Evolutionary conservation across 2,113 vertebrate genomes (phyloP).

Genomic region (Furnarius figulus): DNA sequence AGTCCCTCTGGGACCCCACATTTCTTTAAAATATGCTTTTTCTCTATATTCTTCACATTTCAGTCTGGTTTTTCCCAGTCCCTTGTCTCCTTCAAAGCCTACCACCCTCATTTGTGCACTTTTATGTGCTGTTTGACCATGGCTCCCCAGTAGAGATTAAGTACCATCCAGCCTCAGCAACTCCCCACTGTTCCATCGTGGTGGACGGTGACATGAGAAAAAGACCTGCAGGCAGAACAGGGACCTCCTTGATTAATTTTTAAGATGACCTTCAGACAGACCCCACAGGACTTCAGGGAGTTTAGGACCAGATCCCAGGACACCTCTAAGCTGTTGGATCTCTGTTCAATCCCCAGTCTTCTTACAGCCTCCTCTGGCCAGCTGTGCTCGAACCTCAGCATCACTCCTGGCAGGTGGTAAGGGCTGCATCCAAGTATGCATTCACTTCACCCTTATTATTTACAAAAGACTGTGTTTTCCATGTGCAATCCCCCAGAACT

Average conservation of each 20-base stretch:
- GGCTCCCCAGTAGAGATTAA: background rate
- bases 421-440: background rate
- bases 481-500: background rate
- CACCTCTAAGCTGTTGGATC: background rate
- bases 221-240: background rate
- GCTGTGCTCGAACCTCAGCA: background rate
- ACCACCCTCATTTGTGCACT: rapidly evolving
- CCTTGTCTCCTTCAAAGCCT: background rate
- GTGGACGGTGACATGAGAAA: rapidly evolving
- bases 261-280: background rate
- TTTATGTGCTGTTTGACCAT: rapidly evolving
- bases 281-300: background rate
- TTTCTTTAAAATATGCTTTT: background rate
- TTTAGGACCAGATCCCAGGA: background rate
- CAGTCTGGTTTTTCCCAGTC: rapidly evolving
- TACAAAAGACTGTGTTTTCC: background rate
- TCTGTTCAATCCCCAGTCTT: background rate
- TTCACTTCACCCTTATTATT: background rate
- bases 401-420: background rate
- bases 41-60: background rate
- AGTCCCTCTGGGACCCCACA: background rate
- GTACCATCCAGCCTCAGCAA: background rate
- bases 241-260: background rate
- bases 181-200: rapidly evolving
- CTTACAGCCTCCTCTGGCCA: background rate